Base-by-base conservation (phyloP, 2,797 vertebrate species). In the Malurus splendens region DNA sequence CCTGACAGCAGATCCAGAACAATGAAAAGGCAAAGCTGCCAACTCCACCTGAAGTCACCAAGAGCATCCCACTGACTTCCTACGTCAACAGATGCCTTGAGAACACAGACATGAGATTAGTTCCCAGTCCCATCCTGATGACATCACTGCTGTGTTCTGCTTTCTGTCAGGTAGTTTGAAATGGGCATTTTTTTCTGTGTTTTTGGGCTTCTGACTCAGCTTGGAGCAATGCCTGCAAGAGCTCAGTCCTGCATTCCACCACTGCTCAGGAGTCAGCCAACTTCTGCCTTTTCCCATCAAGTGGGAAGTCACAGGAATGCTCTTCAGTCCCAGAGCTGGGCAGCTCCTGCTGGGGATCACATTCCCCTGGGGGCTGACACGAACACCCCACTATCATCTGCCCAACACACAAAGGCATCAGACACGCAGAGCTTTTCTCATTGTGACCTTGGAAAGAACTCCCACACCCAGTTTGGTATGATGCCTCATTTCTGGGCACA, bases 211-310 rank as follows among this genome's bases (percentile, higher is more conserved):
- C 55, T 62, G 71, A 44, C 14, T 48, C 56, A 67, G 50, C 57
- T 62, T 28, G 30, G 45, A 76, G 56, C 4, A 56, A 45, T 4
- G 42, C 24, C n/a, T 28, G 20, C 33, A 17, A 91, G 71, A 8
- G 36, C n/a, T 13, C 50, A 36, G 59, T 45, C 59, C 28, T 10
- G 28, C 0, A 0, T 75, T 23, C 67, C 32, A 38, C 10, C 12
- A 12, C 28, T 57, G 62, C 71, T 76, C 85, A 56, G 60, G 33
- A 64, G 65, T 36, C 52, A 66, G 61, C 47, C 79, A 85, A 36
- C 30, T 60, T 32, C 65, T 30, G 54, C n/a, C 24, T 80, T 50
- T 75, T 66, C 42, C 59, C 45, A 60, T 61, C 55, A 52, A 61
- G 25, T 45, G n/a, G 44, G 36, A 87, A 67, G 39, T 17, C 56